These are phyloP conservation scores for Phortica variegata DNA, from an alignment of 1,140 invertebrate species.

Conservation along the genomic window DNA sequence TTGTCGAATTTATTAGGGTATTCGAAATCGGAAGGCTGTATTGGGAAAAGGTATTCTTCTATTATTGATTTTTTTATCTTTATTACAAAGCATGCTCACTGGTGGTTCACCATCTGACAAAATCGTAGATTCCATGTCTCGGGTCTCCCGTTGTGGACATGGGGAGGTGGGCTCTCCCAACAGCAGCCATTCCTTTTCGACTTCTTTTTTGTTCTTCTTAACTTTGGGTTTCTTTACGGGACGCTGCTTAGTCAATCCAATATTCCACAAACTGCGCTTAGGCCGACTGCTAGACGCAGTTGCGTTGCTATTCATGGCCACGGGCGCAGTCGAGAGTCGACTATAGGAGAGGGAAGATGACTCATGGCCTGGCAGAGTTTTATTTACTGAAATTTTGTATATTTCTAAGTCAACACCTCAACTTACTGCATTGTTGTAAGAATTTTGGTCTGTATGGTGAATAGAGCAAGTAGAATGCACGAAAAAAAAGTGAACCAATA, in stretches of 20 bases:
- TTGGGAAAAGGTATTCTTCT: too few relatives aligned
- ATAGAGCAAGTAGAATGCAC: slow-evolving; percentile 48
- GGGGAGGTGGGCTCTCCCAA: slow-evolving; percentile 54
- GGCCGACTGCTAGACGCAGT: slow-evolving; percentile 21
- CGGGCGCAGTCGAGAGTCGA: slow-evolving; percentile 43
- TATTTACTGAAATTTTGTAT: too few relatives aligned
- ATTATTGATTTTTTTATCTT: too few relatives aligned
- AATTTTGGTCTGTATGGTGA: slow-evolving; percentile 47
- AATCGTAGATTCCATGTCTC: slow-evolving; percentile 49
- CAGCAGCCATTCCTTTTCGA: slow-evolving; percentile 55
- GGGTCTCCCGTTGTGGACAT: slow-evolving; percentile 32
- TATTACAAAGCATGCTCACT: slow-evolving; percentile 32
- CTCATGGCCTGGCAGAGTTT: too few relatives aligned
- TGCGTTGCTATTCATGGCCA: slow-evolving; percentile 29
- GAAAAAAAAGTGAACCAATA: slow-evolving; percentile 32
- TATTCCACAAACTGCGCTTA: slow-evolving; percentile 50
- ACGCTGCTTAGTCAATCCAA: slow-evolving; percentile 37
- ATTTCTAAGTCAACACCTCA: too few relatives aligned
- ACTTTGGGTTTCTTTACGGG: slow-evolving; percentile 38
- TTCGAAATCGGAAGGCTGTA: slow-evolving; percentile 49
- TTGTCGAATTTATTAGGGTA: slow-evolving; percentile 51
- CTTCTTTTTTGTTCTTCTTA: slow-evolving; percentile 43
- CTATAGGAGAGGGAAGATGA: slow-evolving; percentile 51
- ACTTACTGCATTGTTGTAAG: slow-evolving; percentile 39
- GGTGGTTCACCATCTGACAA: slow-evolving; percentile 44